Base-by-base conservation (phyloP, 2,113 vertebrate species). In the Lamprotornis superbus region DNA sequence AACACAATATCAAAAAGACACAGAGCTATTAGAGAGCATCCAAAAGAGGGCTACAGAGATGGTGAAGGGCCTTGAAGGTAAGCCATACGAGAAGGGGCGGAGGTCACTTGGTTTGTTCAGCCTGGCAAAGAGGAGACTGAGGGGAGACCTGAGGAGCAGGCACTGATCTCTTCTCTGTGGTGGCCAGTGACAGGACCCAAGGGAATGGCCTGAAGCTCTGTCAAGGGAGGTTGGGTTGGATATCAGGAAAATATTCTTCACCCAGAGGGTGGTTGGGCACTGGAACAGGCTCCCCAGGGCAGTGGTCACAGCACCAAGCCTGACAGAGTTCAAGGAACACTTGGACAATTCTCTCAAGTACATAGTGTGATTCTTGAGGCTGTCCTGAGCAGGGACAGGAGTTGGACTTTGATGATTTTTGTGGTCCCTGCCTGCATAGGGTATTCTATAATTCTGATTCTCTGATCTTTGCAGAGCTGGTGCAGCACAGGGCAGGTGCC, bases 11-110 rank as follows among this genome's bases (percentile, higher is more conserved):
- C 21, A n/a, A 47, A 55, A 55, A 47, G 65, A 40, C 33, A 35
- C 9, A 22, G 50, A 49, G 21, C 40, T 42, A 4, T 42, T 56
- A 16, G 9, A 63, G 10, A 61, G 13, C 5, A 15, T 31, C 4
- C 23, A 40, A 40, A 64, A 13, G 21, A 79, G 9, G 25, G 7
- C 30, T 18, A 27, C 21, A 12, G 31, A 35, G 28, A 42, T 15
- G 14, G 14, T 35, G 49, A 40, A 10, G 17, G 16, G 24, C 25
- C 16, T 63, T 24, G n/a, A 70, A 49, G 11, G 17, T 8, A 56
- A 64, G 35, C 14, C 3, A 0, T 21, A 27, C 15, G 17, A 64
- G 17, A 4, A 56, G 67, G 1, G 3, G 11, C 25, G 65, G 50
- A 65, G 17, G 35, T 25, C 35, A 35, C 49, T 35, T 40, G 56